phyloP scores from a whole-genome alignment of 1,140 invertebrate species.

The Gonioctena quinquepunctata region DNA sequence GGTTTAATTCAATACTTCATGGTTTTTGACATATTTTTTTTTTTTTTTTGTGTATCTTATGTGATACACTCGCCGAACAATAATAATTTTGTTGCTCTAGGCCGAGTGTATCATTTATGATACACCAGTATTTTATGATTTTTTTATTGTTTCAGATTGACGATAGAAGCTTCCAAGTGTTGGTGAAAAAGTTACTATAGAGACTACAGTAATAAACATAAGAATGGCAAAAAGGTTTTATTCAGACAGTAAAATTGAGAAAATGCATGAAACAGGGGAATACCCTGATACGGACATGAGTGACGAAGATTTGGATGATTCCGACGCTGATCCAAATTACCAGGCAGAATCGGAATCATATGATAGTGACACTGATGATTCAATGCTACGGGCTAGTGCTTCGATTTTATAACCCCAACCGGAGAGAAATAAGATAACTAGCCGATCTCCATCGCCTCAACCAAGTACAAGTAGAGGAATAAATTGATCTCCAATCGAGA shows the following conservation, averaged over 20 bases:
- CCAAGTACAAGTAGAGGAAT: slow-evolving; percentile 1
- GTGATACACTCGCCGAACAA: slow-evolving; percentile 6
- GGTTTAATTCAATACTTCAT: slow-evolving; percentile 1
- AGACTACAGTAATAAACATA: background rate
- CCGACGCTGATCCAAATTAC: background rate
- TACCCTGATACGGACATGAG: slow-evolving; percentile 6
- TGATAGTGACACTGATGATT: background rate
- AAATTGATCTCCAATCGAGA: background rate
- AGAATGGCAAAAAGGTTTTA: background rate
- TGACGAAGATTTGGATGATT: background rate
- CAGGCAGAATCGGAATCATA: background rate
- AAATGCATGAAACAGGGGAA: background rate
- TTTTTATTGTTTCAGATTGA: slow-evolving; percentile 13
- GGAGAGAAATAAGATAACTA: background rate
- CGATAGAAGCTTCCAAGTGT: background rate
- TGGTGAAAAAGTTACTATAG: background rate
- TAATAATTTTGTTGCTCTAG: slow-evolving; percentile 3
- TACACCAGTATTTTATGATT: slow-evolving; percentile 1
- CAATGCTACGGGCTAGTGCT: background rate
- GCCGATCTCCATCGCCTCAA: slow-evolving; percentile 7
- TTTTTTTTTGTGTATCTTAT: slow-evolving; percentile 9
- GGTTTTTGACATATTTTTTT: background rate
- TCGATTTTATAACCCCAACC: background rate
- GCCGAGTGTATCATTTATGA: slow-evolving; percentile 11
- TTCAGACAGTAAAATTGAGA: background rate